Percentiles rank a stretch among this genome's conserved stretches.
phyloP scores from a whole-genome alignment of 2,888 invertebrate species.

The Drosophila ochracea region DNA sequence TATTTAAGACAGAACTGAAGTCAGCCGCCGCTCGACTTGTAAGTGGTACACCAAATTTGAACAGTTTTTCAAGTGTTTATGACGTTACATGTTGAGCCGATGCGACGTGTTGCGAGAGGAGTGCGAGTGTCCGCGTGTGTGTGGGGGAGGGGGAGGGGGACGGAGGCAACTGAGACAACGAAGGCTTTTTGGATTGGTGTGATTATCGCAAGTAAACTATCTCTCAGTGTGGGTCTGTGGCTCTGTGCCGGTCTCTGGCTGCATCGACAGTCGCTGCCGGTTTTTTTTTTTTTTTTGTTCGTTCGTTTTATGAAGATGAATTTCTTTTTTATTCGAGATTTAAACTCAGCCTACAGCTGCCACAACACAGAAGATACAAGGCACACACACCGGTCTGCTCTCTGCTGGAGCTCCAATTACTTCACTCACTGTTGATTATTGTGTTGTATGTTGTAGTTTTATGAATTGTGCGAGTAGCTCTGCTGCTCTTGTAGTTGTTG shows the following conservation, averaged over 20 bases:
- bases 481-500: neutral
- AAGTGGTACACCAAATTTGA: constrained; percentile 74
- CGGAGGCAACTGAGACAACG: constrained; percentile 21
- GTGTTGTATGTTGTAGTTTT: constrained; percentile 55
- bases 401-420: constrained; percentile 73
- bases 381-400: constrained; percentile 3
- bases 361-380: neutral
- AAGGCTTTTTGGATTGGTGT: constrained; percentile 55
- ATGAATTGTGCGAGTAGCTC: constrained; percentile 8
- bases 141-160: no score
- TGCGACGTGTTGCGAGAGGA: neutral
- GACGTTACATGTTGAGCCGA: constrained; percentile 34
- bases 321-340: constrained; percentile 76
- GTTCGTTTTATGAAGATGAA: constrained; percentile 74
- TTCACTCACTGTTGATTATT: constrained; percentile 58
- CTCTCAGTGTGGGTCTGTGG: constrained; percentile 55
- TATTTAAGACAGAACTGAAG: constrained; percentile 26
- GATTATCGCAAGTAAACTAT: constrained; percentile 78
- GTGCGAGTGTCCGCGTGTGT: neutral
- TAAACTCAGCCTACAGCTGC: constrained; percentile 30
- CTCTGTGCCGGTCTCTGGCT: constrained; percentile 8
- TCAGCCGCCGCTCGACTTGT: constrained; percentile 51
- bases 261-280: constrained; percentile 53
- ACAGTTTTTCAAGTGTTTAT: constrained; percentile 80
- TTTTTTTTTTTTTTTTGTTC: constrained; percentile 21